A percentile compares a stretch with the other conserved stretches of the same genome.
Conservation (phyloP, 2,797 vertebrate species). For the Phalloptychus januarius region DNA sequence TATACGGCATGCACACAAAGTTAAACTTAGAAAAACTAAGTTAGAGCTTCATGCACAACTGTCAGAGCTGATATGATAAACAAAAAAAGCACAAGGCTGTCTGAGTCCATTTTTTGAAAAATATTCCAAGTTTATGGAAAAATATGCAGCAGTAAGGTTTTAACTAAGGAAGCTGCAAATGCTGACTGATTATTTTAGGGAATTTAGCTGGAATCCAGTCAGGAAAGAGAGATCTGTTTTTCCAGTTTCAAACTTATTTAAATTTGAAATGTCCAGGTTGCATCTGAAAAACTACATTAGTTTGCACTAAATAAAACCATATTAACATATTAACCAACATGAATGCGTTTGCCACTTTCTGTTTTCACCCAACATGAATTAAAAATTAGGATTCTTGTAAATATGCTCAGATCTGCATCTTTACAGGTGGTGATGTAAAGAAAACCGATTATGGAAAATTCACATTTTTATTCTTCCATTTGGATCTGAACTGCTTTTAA, state of each 20-base stretch:
- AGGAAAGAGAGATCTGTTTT: not conserved
- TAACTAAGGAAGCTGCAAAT: not conserved
- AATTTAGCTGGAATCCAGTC: not conserved
- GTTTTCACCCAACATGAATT: not conserved
- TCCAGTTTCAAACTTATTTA: not conserved
- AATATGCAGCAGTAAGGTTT: not conserved
- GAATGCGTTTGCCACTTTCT: not conserved
- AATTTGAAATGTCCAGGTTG: not conserved
- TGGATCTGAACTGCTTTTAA: too few species aligned
- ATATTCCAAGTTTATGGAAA: not conserved
- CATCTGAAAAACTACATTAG: not conserved
- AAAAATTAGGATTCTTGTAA: not conserved
- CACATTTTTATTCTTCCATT: too few species aligned
- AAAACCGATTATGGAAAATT: too few species aligned
- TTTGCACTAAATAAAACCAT: not conserved
- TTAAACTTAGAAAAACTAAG: not conserved
- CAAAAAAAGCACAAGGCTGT: not conserved
- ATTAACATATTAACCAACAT: not conserved
- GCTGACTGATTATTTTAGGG: not conserved
- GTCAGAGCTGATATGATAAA: not conserved
- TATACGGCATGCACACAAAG: not conserved
- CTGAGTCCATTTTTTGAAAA: too few species aligned
- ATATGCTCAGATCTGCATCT: not conserved
- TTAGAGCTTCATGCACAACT: not conserved
- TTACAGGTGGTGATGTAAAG: not conserved